These are phyloP conservation scores for Phrynosoma blainvillii DNA, from an alignment of 2,113 vertebrate genomes.

Conservation along the genomic window DNA sequence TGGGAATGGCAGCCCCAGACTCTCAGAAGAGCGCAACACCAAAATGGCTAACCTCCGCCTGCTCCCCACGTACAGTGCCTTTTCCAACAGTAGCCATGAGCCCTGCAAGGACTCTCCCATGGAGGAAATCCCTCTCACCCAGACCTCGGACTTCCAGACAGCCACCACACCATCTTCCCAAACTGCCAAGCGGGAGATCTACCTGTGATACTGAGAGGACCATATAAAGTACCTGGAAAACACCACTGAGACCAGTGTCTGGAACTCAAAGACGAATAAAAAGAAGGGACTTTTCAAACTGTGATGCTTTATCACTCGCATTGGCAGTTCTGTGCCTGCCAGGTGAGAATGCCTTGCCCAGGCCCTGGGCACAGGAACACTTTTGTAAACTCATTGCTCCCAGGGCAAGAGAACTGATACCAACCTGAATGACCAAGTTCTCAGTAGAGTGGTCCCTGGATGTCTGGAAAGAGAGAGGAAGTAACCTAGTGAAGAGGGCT, in stretches of 20 bases:
- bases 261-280: conserved; percentile 25
- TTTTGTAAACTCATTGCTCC: conserved; percentile 50
- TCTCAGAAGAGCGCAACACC: conserved; percentile 90
- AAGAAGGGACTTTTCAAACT: conserved; percentile 62
- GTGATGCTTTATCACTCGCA: conserved; percentile 62
- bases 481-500: conserved; percentile 60
- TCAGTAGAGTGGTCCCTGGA: conserved; percentile 38
- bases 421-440: conserved; percentile 37
- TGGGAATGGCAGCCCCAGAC: conserved; percentile 93
- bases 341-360: conserved; percentile 58
- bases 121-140: conserved; percentile 97
- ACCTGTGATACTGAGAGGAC: conserved; percentile 87
- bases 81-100: conserved; percentile 93
- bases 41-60: conserved; percentile 96
- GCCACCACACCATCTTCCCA: conserved; percentile 90
- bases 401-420: conserved; percentile 42
- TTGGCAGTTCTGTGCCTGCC: conserved; percentile 43
- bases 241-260: conserved; percentile 59
- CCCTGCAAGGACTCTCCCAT: conserved; percentile 92
- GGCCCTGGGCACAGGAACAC: conserved; percentile 58
- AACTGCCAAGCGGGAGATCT: conserved; percentile 96
- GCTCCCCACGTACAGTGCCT: conserved; percentile 99
- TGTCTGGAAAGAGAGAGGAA: conserved; percentile 66
- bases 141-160: conserved; percentile 92
- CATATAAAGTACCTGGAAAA: conserved; percentile 52